Conservation (phyloP, 2,113 vertebrate species). For the Eptesicus fuscus region DNA sequence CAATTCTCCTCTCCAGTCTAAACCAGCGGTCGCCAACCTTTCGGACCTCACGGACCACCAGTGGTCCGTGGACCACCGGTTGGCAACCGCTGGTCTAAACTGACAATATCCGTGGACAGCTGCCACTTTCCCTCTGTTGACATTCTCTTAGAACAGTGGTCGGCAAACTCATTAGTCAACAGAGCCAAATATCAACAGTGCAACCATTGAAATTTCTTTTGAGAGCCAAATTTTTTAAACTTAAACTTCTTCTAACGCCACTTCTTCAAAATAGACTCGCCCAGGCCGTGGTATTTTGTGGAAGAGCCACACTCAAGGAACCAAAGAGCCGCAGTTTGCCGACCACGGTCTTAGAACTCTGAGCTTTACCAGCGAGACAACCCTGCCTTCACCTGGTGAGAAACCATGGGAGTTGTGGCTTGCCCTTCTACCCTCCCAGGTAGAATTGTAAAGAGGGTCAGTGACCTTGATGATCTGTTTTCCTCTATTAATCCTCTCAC, state of each 20-base stretch:
- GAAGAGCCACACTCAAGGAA: no score
- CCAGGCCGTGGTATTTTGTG: no score
- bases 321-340: no score
- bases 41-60: no score
- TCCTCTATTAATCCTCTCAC: background rate
- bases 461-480: background rate
- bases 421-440: background rate
- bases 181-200: no score
- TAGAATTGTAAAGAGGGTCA: background rate
- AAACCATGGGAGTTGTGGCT: background rate
- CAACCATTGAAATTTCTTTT: no score
- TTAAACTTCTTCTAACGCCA: no score
- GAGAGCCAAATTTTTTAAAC: no score
- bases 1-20: background rate
- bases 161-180: no score
- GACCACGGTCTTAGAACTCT: background rate
- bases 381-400: background rate
- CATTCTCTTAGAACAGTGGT: no score
- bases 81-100: background rate
- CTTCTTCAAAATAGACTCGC: no score
- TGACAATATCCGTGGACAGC: background rate
- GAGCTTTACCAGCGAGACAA: background rate
- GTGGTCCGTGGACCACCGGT: no score
- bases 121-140: background rate
- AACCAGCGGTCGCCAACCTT: background rate